These are phyloP conservation scores for Pristionchus entomophagus DNA, from an alignment of 2,888 invertebrate genomes.

Conservation along the genomic window DNA sequence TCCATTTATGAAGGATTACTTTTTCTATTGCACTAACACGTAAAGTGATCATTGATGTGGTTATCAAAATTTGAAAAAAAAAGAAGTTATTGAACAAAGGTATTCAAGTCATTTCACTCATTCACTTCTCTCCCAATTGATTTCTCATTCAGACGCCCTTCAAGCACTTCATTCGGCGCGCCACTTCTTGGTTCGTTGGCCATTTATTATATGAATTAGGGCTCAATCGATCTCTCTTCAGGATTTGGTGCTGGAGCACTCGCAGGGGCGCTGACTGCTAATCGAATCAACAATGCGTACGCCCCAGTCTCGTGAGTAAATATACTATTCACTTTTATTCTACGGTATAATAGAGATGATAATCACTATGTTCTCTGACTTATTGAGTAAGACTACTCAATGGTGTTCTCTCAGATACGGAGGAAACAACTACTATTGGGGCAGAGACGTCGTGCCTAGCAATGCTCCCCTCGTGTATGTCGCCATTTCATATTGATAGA, in stretches of 20 bases:
- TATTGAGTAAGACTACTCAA: background rate
- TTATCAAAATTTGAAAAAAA: too few relatives aligned
- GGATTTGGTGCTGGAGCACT: slow-evolving; percentile 10
- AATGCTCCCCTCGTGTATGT: background rate
- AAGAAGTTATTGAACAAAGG: too few relatives aligned
- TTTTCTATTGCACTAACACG: too few relatives aligned
- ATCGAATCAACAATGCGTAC: slow-evolving; percentile 28
- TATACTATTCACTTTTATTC: background rate
- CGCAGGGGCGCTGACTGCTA: background rate
- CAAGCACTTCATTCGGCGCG: background rate
- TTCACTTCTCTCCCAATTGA: background rate
- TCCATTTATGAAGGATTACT: too few relatives aligned
- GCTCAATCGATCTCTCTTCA: background rate
- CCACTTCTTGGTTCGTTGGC: background rate
- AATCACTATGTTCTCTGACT: too few relatives aligned
- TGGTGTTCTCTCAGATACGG: background rate
- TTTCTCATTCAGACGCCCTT: background rate
- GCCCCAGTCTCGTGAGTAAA: background rate
- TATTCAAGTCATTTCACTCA: too few relatives aligned
- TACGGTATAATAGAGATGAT: too few relatives aligned
- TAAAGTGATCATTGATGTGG: too few relatives aligned
- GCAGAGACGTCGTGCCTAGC: background rate
- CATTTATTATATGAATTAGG: background rate
- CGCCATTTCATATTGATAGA: background rate
- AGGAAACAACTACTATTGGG: slow-evolving; percentile 18